Evolutionary conservation across 2,797 vertebrate genomes (phyloP).

Genomic region (Vespertilio murinus): DNA sequence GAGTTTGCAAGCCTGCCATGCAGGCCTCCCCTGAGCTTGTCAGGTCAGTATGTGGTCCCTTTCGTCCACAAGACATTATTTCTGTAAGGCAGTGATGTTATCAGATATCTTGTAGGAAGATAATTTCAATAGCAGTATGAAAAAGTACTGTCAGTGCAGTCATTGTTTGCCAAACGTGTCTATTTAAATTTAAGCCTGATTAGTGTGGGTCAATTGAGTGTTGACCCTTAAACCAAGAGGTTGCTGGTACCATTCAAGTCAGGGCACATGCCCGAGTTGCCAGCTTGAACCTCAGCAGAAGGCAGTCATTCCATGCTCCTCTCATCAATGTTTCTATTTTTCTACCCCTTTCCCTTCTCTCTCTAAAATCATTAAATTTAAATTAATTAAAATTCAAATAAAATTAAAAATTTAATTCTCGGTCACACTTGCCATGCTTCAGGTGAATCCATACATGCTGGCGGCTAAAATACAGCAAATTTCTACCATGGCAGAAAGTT

Average conservation of each 20-base stretch:
- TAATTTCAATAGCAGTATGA: background rate
- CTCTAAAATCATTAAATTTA: background rate
- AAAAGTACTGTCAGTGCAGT: background rate
- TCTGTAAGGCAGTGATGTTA: background rate
- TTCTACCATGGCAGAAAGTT: background rate
- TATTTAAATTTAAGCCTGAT: background rate
- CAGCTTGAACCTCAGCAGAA: too few species aligned
- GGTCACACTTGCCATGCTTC: background rate
- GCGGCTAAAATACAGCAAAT: background rate
- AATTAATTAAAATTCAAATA: background rate
- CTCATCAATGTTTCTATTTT: too few species aligned
- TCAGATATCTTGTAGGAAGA: background rate
- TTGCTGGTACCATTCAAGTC: too few species aligned
- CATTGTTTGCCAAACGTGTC: background rate
- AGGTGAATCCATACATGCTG: background rate
- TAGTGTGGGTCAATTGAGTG: too few species aligned
- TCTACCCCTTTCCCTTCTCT: too few species aligned
- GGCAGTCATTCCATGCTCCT: too few species aligned
- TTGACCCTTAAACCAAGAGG: too few species aligned
- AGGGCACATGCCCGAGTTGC: too few species aligned
- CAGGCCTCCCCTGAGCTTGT: too few species aligned
- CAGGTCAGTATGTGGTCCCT: too few species aligned
- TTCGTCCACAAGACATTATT: background rate
- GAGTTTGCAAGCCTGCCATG: too few species aligned
- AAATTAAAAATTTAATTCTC: background rate